phyloP scores from a whole-genome alignment of 2,113 vertebrate genomes.

The Myiozetetes cayanensis region DNA sequence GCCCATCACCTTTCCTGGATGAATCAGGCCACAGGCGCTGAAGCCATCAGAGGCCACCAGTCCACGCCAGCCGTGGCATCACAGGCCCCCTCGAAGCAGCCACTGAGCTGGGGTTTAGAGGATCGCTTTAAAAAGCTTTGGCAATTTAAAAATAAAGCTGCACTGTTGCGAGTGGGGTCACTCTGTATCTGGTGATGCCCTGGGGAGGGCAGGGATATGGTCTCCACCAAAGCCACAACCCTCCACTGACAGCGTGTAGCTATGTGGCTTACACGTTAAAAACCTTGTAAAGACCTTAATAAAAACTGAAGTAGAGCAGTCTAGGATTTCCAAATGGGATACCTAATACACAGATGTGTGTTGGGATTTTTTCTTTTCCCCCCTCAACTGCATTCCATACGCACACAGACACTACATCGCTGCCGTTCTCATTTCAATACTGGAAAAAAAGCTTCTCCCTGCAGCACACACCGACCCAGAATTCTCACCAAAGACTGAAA shows the following conservation, averaged over 20 bases:
- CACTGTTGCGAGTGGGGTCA: rapidly evolving
- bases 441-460: background rate
- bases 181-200: rapidly evolving
- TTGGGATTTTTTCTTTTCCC: background rate
- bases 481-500: background rate
- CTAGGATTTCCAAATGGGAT: slow-evolving; percentile 11
- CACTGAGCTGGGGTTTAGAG: rapidly evolving
- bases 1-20: background rate
- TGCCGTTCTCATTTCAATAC: background rate
- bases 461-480: background rate
- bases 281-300: background rate
- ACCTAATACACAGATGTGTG: background rate
- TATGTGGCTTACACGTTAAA: background rate
- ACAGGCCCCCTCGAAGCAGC: background rate
- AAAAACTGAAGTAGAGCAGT: background rate
- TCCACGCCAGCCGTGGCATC: rapidly evolving
- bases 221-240: background rate
- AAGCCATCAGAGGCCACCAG: background rate
- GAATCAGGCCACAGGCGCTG: rapidly evolving
- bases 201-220: background rate
- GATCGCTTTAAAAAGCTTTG: background rate
- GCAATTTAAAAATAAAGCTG: background rate
- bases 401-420: background rate
- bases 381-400: background rate
- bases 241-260: background rate